These are phyloP conservation scores for Lutraria lutraria DNA, from an alignment of 2,888 invertebrate species.

Conservation along the genomic window DNA sequence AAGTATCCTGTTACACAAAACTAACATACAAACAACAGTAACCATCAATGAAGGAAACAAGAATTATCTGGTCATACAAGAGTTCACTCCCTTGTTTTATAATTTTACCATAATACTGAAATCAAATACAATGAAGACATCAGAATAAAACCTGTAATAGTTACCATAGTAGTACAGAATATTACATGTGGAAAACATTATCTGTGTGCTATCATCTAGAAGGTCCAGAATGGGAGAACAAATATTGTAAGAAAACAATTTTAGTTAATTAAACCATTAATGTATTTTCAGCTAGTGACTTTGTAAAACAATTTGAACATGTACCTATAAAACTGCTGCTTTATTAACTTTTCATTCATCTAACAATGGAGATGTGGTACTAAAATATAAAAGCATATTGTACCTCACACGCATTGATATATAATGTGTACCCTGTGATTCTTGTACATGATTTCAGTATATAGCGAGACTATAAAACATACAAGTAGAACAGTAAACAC, in stretches of 20 bases:
- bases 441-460: not conserved
- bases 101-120: not conserved
- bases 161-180: not conserved
- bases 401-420: not conserved
- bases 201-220: too few relatives aligned
- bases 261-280: too few relatives aligned
- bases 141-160: not conserved
- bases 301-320: not conserved
- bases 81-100: conserved; percentile 6
- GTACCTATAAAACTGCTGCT: not conserved
- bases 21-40: not conserved
- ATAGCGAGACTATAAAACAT: not conserved
- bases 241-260: too few relatives aligned
- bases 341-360: not conserved
- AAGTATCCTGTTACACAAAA: not conserved
- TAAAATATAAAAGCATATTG: not conserved
- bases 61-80: not conserved
- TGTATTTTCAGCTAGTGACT: too few relatives aligned
- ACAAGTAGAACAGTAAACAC: not conserved
- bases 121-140: not conserved
- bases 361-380: not conserved
- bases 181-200: not conserved
- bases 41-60: not conserved
- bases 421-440: not conserved
- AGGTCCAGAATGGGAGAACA: too few relatives aligned